Evolutionary conservation across 2,888 invertebrate genomes (phyloP), one percentile per base, ranked within the genome.

Genomic region (Agonopterix heracliana): DNA sequence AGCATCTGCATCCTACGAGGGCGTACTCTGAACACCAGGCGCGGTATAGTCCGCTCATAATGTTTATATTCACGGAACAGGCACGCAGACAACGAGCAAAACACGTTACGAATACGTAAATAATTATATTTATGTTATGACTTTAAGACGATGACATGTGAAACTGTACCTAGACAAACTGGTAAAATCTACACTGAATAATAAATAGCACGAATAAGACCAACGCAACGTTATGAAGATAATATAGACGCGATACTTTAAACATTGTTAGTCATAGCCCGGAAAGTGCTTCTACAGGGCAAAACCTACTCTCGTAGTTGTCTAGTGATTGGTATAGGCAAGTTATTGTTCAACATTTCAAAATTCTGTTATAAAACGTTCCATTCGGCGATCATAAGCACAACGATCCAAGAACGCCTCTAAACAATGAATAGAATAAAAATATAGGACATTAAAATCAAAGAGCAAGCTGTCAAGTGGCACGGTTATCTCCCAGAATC

Each of bases 41-140:
- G 56, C 26, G 26, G 26, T 26, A 26, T 26, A 26, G 68, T 54
- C 66, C 57, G 61, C 68, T 71, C 70, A 75, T 72, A 73, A 70
- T 63, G 73, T 81, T 81, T 78, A 79, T 74, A 80, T 82, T 81
- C 83, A 75, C 74, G 60, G 61, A 74, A 73, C 77, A 73, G 67
- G 65, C 67, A 56, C 65, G 55, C 61, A 63, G 57, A 59, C 61
- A 58, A 63, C 68, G 54, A 60, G 60, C 65, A 60, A 62, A 64
- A 72, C 81, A 71, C 68, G 78, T 60, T 47, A 59, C 67, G 84
- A 81, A 86, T 85, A 78, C 76, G 68, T 76, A 78, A 83, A 79
- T 64, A 74, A 76, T 73, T 65, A 78, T 80, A 79, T 82, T 81
- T 82, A 79, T 78, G 78, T 71, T 69, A 68, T 57, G 59, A 61